Percentiles rank a stretch among this genome's conserved stretches.
These are phyloP conservation scores for Loripinus fragilis DNA, from an alignment of 2,888 invertebrate species.

Conservation along the genomic window DNA sequence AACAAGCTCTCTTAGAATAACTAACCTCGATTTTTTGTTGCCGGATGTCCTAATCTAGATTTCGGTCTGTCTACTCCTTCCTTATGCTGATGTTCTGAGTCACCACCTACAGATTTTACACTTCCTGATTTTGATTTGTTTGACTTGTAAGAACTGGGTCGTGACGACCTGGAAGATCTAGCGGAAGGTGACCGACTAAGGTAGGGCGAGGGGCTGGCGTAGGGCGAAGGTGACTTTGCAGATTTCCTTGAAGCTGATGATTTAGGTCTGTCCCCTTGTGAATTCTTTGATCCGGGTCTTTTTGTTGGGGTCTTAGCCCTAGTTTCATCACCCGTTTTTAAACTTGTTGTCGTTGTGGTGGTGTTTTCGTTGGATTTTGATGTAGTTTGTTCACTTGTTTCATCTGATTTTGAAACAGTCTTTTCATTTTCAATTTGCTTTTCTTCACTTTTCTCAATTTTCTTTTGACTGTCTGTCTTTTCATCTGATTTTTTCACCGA, in stretches of 20 bases:
- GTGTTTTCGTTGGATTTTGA: neutral
- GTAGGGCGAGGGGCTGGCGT: slow-evolving; percentile 29
- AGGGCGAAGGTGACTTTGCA: slow-evolving; percentile 17
- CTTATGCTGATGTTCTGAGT: slow-evolving; percentile 37
- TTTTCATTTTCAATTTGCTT: neutral
- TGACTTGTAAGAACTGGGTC: slow-evolving; percentile 31
- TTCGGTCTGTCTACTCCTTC: slow-evolving; percentile 66
- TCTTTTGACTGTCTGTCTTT: neutral
- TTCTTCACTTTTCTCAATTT: slow-evolving; percentile 10
- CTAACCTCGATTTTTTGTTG: slow-evolving; percentile 31
- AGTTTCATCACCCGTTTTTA: neutral
- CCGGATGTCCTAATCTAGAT: slow-evolving; percentile 61
- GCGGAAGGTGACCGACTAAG: slow-evolving; percentile 48
- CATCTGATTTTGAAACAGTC: slow-evolving; percentile 11
- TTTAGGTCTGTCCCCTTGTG: slow-evolving; percentile 3
- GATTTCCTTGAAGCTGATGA: slow-evolving; percentile 20
- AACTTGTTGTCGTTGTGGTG: neutral
- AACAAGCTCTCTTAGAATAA: too few relatives aligned
- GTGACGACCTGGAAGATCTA: slow-evolving; percentile 31
- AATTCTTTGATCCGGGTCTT: neutral
- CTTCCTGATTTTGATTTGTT: slow-evolving; percentile 35
- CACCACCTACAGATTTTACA: slow-evolving; percentile 29
- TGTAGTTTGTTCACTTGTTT: slow-evolving; percentile 13
- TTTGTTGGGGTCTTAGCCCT: neutral
- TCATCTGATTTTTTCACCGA: neutral